phyloP scores from a whole-genome alignment of 2,797 vertebrate species.

The Lepus townsendii region DNA sequence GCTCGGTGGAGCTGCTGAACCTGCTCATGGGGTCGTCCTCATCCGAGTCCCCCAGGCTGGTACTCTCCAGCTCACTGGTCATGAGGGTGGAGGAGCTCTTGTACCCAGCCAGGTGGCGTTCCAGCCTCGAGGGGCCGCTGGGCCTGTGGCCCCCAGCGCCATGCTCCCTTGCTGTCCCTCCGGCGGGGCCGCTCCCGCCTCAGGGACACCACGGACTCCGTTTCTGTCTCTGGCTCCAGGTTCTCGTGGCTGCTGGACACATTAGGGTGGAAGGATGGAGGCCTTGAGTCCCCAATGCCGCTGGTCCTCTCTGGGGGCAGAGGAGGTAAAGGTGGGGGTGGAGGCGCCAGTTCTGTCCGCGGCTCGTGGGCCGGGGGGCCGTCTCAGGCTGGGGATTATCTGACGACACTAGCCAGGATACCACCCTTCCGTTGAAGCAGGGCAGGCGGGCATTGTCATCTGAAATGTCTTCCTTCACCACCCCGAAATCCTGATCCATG shows the following conservation, averaged over 20 bases:
- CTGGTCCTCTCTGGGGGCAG: conserved; percentile 94
- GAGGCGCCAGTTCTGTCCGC: conserved; percentile 90
- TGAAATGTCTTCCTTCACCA: conserved; percentile 98
- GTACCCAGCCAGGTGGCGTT: conserved; percentile 95
- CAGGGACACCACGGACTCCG: conserved; percentile 94
- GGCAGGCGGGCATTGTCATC: conserved; percentile 93
- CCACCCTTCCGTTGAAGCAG: conserved; percentile 95
- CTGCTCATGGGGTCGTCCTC: conserved; percentile 97
- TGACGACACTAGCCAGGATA: conserved; percentile 95
- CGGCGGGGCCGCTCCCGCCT: conserved; percentile 93
- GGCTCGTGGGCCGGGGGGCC: conserved; percentile 87
- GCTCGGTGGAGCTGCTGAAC: conserved; percentile 96
- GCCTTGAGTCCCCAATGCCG: conserved; percentile 95
- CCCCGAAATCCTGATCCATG: conserved; percentile 97
- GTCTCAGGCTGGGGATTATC: conserved; percentile 90
- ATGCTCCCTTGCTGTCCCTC: conserved; percentile 92
- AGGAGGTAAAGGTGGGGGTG: conserved; percentile 93
- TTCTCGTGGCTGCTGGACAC: conserved; percentile 94
- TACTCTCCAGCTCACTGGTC: conserved; percentile 96
- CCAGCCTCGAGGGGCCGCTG: conserved; percentile 92
- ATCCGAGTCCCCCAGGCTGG: conserved; percentile 95
- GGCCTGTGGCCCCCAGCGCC: conserved; percentile 92
- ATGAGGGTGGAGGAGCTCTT: conserved; percentile 96
- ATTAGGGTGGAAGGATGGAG: conserved; percentile 96
- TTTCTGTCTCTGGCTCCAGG: conserved; percentile 95